These are phyloP conservation scores for Toxotes jaculatrix DNA, from an alignment of 2,113 vertebrate genomes.

Conservation along the genomic window DNA sequence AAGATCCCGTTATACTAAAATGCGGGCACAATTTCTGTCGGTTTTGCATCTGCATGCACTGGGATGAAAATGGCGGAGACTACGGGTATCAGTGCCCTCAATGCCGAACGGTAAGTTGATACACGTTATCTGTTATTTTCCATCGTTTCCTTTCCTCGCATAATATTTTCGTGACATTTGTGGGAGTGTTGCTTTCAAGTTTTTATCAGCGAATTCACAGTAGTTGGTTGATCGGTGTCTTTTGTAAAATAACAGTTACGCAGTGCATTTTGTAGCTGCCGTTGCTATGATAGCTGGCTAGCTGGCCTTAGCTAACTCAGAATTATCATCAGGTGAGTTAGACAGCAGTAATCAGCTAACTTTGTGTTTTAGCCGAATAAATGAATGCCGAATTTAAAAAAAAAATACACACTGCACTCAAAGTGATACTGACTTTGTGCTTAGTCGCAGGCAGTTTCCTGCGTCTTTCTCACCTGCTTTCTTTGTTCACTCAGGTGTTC, in stretches of 20 bases:
- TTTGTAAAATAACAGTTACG: constrained; percentile 4
- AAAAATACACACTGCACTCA: not conserved
- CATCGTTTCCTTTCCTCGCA: not conserved
- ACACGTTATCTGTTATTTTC: not conserved
- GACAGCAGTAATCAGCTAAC: no score
- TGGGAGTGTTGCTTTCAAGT: rapidly evolving
- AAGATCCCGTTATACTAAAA: constrained; percentile 85
- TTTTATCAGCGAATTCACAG: not conserved
- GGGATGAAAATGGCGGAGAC: constrained; percentile 86
- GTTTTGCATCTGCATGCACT: constrained; percentile 85
- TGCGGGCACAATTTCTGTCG: constrained; percentile 87
- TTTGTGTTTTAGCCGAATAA: not conserved
- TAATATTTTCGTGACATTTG: no score
- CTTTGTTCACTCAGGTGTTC: constrained; percentile 77
- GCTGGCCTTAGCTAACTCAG: constrained; percentile 6
- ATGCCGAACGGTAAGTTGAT: constrained; percentile 80
- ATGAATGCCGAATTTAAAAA: no score
- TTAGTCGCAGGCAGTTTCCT: not conserved
- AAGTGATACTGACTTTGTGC: not conserved
- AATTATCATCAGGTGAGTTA: not conserved
- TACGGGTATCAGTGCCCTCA: constrained; percentile 86
- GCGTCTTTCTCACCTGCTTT: not conserved
- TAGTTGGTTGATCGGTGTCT: not conserved
- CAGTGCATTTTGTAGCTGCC: not conserved
- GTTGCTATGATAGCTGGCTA: constrained; percentile 23